Percentiles rank a stretch among this genome's conserved stretches.
phyloP scores from a whole-genome alignment of 2,797 vertebrate species.

The Melanogrammus aeglefinus region DNA sequence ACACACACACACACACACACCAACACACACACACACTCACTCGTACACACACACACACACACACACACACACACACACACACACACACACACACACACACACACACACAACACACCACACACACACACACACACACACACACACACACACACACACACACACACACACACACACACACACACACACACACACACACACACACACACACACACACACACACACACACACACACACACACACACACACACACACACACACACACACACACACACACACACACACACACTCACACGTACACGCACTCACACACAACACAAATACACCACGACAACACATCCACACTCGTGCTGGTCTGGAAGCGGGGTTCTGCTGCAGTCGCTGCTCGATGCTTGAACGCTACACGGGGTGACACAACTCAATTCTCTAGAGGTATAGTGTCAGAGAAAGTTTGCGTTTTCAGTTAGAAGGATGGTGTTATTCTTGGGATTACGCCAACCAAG shows the following conservation, averaged over 20 bases:
- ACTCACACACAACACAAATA: not conserved
- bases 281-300: not conserved
- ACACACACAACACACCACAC: not conserved
- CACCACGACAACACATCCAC: not conserved
- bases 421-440: not conserved
- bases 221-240: too few relatives aligned
- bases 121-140: not conserved
- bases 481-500: not conserved
- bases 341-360: not conserved
- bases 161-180: too few relatives aligned
- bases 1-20: not conserved
- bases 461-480: not conserved
- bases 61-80: not conserved
- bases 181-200: too few relatives aligned
- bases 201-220: too few relatives aligned
- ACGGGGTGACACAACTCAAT: not conserved
- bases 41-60: too few relatives aligned
- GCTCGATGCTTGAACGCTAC: too few relatives aligned
- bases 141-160: not conserved
- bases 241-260: too few relatives aligned
- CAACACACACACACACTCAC: not conserved
- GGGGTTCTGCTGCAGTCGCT: too few relatives aligned
- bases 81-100: not conserved
- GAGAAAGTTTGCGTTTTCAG: not conserved
- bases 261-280: not conserved